Evolutionary conservation across 2,888 invertebrate genomes (phyloP).

Genomic region (Mongoloraphidia duomilia): DNA sequence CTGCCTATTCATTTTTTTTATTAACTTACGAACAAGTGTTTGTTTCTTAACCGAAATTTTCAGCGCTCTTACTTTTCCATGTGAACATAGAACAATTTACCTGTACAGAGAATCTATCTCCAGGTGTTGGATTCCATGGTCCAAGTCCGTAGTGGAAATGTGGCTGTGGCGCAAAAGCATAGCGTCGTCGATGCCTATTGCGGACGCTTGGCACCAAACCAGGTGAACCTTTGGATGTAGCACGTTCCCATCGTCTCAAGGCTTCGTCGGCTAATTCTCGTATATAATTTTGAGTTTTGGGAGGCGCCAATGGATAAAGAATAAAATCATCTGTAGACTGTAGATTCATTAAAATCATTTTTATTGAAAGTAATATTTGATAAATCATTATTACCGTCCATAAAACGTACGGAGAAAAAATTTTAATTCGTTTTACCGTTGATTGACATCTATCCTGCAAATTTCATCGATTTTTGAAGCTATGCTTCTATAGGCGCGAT

Average conservation of each 20-base stretch:
- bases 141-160: conserved; percentile 35
- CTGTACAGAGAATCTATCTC: conserved; percentile 31
- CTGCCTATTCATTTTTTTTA: no score
- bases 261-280: conserved; percentile 20
- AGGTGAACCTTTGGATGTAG: no score
- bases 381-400: no score
- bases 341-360: no score
- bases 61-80: neutral
- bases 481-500: no score
- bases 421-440: no score
- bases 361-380: no score
- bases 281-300: neutral
- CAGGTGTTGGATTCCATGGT: conserved; percentile 31
- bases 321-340: neutral
- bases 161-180: conserved; percentile 31
- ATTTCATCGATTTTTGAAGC: no score
- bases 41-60: neutral
- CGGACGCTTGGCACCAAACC: neutral
- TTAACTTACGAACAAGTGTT: neutral
- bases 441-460: no score
- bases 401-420: no score
- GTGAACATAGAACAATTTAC: conserved; percentile 12
- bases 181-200: conserved; percentile 27
- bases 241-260: conserved; percentile 23
- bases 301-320: neutral